Base-by-base conservation (phyloP, 2,113 vertebrate species). In the Xiphias gladius region DNA sequence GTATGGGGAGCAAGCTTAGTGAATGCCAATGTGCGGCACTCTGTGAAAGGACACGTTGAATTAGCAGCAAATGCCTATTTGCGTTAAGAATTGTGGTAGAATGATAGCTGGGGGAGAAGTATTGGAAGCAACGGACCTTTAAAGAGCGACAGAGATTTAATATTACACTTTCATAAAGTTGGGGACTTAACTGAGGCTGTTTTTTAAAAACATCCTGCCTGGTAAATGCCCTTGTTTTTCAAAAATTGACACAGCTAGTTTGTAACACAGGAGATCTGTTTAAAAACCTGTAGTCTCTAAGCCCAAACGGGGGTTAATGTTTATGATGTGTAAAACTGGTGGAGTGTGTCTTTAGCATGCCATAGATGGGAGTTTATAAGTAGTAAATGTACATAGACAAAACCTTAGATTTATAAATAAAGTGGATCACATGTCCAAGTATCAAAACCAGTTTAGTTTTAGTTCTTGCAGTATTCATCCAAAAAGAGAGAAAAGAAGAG, bases 1-100 rank as follows among this genome's bases (percentile, higher is more conserved):
- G 77, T 73, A 83, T 20, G 20, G 68, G 50, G 55, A 78, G 87
- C 64, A 84, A 86, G 85, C 88, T 70, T 54, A 9, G 52, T 76
- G 88, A 90, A 90, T 91, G 82, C 70, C 82, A 92, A 91, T 91
- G 83, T 46, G 80, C 62, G 46, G 52, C 8, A 35, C 76, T 71
- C 52, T 82, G 55, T 85, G 86, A 91, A 89, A 85, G 71, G 91
- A 91, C 88, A 89, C 24, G 79, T 79, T 82, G 85, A 61, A 79
- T 92, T 92, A 93, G 85, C 35, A 84, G 84, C 59, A 82, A 76
- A 82, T 88, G 81, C 59, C 73, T 67, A 67, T 90, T 86, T 85
- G 77, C 73, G 57, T 81, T 66, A 77, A 61, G 69, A 48, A 63
- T 78, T 71, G 64, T 61, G 52, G 67, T 50, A 24, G 68, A 76